Conservation (phyloP, 2,888 invertebrate species). For the Zelleria hepariella region DNA sequence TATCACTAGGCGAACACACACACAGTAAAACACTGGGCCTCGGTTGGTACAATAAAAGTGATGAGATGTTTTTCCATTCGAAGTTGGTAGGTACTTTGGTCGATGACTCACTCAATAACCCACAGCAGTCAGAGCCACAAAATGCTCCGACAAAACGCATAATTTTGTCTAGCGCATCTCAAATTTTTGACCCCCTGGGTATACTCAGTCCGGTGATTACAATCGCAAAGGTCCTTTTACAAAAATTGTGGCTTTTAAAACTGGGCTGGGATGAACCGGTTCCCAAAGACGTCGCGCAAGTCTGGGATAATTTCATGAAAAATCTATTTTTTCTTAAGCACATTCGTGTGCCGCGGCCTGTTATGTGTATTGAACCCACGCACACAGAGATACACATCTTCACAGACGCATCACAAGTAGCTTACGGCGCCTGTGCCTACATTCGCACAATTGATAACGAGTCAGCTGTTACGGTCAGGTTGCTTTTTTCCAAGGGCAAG, state of each 20-base stretch:
- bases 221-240: conserved; percentile 16
- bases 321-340: background rate
- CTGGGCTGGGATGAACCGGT: too few species aligned
- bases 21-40: background rate
- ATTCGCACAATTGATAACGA: conserved; percentile 1
- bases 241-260: conserved; percentile 17
- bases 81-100: background rate
- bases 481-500: conserved; percentile 12
- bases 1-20: background rate
- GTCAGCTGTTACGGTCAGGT: background rate
- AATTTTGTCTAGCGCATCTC: conserved; percentile 11
- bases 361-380: background rate
- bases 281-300: conserved; percentile 9
- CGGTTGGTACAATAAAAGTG: background rate
- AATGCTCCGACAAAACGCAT: conserved; percentile 2
- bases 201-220: conserved; percentile 15
- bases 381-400: conserved; percentile 9
- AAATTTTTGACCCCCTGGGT: conserved; percentile 20
- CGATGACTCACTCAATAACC: too few species aligned
- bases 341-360: background rate
- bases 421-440: conserved; percentile 9
- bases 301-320: conserved; percentile 7
- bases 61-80: background rate
- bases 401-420: conserved; percentile 7
- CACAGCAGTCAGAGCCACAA: too few species aligned